Percentiles rank a stretch among this genome's conserved stretches.
Conservation (phyloP, 2,888 invertebrate genomes). For the Disparrhopalites patrizii region DNA sequence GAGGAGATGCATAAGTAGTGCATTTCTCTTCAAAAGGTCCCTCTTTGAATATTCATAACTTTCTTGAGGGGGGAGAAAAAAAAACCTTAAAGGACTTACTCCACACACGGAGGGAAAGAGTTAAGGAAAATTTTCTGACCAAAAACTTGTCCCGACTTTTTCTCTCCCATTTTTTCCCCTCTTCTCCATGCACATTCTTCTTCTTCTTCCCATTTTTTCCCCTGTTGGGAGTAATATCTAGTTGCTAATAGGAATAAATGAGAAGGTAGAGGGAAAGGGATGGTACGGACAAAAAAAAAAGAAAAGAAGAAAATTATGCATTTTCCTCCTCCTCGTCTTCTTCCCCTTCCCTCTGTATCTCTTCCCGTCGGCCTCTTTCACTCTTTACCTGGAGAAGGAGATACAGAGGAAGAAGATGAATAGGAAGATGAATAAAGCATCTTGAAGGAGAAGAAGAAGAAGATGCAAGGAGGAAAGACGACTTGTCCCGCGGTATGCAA, state of each 20-base stretch:
- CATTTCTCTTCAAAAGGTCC: too few species aligned
- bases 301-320: slow-evolving; percentile 16
- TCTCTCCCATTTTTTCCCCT: not conserved
- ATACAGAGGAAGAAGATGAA: not conserved
- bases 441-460: not conserved
- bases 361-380: slow-evolving; percentile 19
- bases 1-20: too few species aligned
- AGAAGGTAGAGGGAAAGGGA: not conserved
- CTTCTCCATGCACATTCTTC: not conserved
- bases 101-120: too few species aligned
- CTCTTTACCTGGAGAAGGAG: not conserved
- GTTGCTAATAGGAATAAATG: not conserved
- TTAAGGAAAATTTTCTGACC: too few species aligned
- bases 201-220: too few species aligned
- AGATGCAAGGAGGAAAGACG: slow-evolving; percentile 1
- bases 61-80: too few species aligned
- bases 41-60: too few species aligned
- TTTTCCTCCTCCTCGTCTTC: not conserved
- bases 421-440: not conserved
- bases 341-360: slow-evolving; percentile 6
- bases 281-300: not conserved
- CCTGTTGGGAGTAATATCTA: too few species aligned
- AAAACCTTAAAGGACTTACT: too few species aligned
- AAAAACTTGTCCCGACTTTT: too few species aligned
- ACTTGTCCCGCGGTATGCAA: slow-evolving; percentile 5